These are phyloP conservation scores for Simalia tracyae DNA, from an alignment of 2,797 vertebrate species.

Conservation along the genomic window DNA sequence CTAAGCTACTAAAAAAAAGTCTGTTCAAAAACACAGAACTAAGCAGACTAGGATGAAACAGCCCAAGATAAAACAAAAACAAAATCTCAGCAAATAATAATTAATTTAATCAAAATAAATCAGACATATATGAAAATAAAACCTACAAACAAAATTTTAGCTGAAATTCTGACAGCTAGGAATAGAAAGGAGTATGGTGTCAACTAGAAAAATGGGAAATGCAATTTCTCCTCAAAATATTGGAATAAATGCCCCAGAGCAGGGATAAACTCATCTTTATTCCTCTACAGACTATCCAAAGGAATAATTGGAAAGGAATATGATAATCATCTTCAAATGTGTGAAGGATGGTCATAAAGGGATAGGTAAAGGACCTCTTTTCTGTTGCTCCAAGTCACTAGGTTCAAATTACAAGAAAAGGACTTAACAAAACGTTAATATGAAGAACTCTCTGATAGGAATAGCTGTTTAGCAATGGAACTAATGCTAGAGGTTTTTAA, in stretches of 20 bases:
- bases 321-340: background rate
- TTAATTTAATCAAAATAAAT: slow-evolving; percentile 22
- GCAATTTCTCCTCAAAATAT: background rate
- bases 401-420: background rate
- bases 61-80: slow-evolving; percentile 8
- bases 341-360: background rate
- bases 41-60: background rate
- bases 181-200: background rate
- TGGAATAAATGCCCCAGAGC: background rate
- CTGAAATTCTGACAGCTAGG: slow-evolving; percentile 4
- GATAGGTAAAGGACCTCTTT: background rate
- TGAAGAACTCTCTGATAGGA: background rate
- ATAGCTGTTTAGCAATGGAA: background rate
- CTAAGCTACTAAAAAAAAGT: background rate
- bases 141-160: slow-evolving; percentile 1
- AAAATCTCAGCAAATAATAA: slow-evolving; percentile 6
- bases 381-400: background rate
- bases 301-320: background rate
- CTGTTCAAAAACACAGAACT: background rate
- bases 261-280: background rate
- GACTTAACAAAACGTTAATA: background rate
- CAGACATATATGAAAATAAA: slow-evolving; percentile 8
- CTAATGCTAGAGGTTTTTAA: background rate
- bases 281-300: background rate
- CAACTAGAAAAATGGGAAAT: background rate